A percentile compares a stretch with the other conserved stretches of the same genome.
Conservation (phyloP, 2,888 invertebrate species). For the Melipona beecheii region DNA sequence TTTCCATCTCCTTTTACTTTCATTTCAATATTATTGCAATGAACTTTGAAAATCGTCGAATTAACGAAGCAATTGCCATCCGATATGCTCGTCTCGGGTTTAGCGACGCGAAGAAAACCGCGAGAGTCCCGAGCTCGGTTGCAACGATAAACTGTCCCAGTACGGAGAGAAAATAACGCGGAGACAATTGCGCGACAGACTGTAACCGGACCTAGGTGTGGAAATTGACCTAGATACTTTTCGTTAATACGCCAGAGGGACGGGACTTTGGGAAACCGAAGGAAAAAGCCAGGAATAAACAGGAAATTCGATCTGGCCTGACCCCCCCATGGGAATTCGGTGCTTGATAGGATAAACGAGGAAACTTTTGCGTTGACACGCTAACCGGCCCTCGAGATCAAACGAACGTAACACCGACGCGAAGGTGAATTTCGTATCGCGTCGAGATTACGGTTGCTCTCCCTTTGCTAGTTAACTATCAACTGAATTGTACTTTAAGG, state of each 20-base stretch:
- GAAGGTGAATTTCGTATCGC: conserved; percentile 10
- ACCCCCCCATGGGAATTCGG: conserved; percentile 59
- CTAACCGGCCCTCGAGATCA: conserved; percentile 44
- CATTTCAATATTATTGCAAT: background rate
- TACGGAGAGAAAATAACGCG: background rate
- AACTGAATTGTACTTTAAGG: background rate
- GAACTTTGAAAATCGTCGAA: background rate
- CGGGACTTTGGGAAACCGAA: conserved; percentile 13
- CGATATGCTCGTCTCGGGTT: background rate
- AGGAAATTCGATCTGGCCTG: conserved; percentile 28
- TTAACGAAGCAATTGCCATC: background rate
- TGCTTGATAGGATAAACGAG: conserved; percentile 59
- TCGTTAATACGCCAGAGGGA: conserved; percentile 39
- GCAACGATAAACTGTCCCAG: background rate
- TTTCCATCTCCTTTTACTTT: background rate
- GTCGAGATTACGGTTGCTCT: background rate
- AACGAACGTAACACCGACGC: conserved; percentile 41
- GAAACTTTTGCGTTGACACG: conserved; percentile 57
- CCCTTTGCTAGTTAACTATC: background rate
- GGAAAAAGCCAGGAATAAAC: conserved; percentile 22
- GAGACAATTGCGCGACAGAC: background rate
- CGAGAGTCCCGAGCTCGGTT: too few species aligned
- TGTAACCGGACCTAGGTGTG: background rate
- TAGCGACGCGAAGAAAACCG: background rate
- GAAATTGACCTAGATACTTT: conserved; percentile 47